Percentiles rank a stretch among this genome's conserved stretches.
Conservation (phyloP, 2,888 invertebrate species). For the Zaprionus lineosus region DNA sequence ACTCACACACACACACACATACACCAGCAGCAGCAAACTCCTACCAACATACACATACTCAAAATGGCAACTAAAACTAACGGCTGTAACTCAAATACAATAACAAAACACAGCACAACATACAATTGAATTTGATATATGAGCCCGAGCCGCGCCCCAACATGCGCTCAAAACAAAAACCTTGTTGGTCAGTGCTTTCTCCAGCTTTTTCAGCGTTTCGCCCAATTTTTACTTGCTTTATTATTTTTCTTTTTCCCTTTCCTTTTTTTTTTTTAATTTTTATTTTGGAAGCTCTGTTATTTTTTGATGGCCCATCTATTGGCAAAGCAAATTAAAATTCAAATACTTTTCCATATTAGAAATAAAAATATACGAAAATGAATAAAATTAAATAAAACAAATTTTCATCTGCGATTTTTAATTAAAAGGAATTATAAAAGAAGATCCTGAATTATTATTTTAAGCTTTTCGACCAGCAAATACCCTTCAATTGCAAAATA, state of each 20-base stretch:
- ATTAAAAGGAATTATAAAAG: conserved; percentile 44
- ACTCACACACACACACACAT: conserved; percentile 18
- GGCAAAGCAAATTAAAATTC: conserved; percentile 67
- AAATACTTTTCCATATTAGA: conserved; percentile 57
- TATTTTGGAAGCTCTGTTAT: background rate
- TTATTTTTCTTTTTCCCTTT: background rate
- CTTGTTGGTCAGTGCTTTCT: conserved; percentile 1
- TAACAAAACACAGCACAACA: conserved; percentile 20
- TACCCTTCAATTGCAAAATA: too few species aligned
- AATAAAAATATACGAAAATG: conserved; percentile 7
- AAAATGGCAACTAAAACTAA: conserved; percentile 38
- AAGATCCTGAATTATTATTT: background rate
- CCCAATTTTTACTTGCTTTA: too few species aligned
- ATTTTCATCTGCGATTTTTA: conserved; percentile 60
- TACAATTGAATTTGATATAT: conserved; percentile 63
- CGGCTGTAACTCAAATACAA: conserved; percentile 45
- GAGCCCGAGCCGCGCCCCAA: conserved; percentile 42
- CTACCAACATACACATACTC: conserved; percentile 20
- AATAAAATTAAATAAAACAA: conserved; percentile 67
- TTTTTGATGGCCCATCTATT: conserved; percentile 35
- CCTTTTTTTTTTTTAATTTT: conserved; percentile 15
- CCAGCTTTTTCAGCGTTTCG: too few species aligned
- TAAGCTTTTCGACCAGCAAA: too few species aligned
- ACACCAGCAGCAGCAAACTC: too few species aligned
- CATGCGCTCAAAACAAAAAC: conserved; percentile 40